These are phyloP conservation scores for Pseudonaja textilis DNA, from an alignment of 2,113 vertebrate genomes.

Conservation along the genomic window DNA sequence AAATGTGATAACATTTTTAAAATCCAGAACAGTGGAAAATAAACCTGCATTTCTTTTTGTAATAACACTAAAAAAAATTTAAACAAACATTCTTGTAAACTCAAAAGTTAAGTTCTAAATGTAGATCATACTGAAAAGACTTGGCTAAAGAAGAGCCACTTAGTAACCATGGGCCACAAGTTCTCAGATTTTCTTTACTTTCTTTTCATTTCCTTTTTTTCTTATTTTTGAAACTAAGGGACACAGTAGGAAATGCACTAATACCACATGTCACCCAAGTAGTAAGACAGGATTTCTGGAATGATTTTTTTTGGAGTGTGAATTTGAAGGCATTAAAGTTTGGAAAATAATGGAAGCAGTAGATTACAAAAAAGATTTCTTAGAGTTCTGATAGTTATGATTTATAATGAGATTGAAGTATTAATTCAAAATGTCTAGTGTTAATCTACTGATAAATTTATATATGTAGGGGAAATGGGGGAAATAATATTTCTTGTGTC, in stretches of 20 bases:
- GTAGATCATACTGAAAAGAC: background rate
- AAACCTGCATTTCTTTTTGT: background rate
- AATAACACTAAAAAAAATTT: background rate
- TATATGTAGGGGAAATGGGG: background rate
- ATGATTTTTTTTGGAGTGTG: background rate
- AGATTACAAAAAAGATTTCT: background rate
- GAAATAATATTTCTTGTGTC: background rate
- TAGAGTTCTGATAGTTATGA: background rate
- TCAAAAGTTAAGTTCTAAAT: background rate
- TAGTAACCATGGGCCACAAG: background rate
- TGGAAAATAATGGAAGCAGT: background rate
- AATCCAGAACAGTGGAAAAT: background rate
- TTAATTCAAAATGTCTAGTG: background rate
- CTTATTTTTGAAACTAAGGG: background rate
- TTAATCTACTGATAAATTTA: background rate
- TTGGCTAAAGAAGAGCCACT: background rate
- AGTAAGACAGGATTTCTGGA: background rate
- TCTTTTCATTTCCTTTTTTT: background rate
- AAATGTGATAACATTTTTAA: background rate
- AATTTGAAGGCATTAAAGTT: background rate
- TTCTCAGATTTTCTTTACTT: background rate
- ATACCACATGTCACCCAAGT: background rate
- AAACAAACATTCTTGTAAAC: background rate
- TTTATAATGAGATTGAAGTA: background rate
- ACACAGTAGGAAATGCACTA: background rate